Base-by-base conservation (phyloP, 2,113 vertebrate genomes). In the Osmerus mordax region DNA sequence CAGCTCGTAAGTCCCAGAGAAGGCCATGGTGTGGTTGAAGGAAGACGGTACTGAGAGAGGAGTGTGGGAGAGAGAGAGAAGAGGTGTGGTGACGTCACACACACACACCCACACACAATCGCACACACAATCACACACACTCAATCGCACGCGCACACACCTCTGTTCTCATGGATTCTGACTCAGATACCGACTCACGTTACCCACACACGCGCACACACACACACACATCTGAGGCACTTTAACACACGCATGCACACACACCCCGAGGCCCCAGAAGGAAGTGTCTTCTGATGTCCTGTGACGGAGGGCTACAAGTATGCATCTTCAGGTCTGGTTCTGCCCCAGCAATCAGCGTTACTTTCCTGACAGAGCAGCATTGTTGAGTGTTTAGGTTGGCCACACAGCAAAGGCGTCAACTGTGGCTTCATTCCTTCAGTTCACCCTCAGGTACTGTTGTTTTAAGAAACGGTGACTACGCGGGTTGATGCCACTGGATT, bases 1-100 rank as follows among this genome's bases (percentile, higher is more conserved):
- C 0, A 93, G 85, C 84, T 94, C 88, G 0, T 94, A 96, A 81
- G 91, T 94, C 77, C 95, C 95, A 15, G 86, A 0, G 25, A 96
- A 95, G 78, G 88, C 83, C 95, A 96, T 95, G 54, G 56, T 81
- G 78, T 13, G 36, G 58, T 76, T 12, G 41, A 69, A 72, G 65
- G 32, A 68, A 18, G 29, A 73, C 54, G 9, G 14, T 58, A n/a
- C 58, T 55, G 15, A 36, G 67, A 47, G 73, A 71, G 36, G 29
- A 76, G 51, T 67, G 63, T 64, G 28, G 60, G n/a, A 61, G 12
- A 11, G 60, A 8, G 32, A 65, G n/a, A 32, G 52, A 72, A 82
- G 59, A 65, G 61, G 41, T 15, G 12, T 28, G 60, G 7, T 21
- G 14, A 62, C 2, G 25, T 25, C 23, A 25, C 16, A 25, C 59